Evolutionary conservation across 2,113 vertebrate genomes (phyloP), one percentile per base, ranked within the genome.

Genomic region (Arenaria interpres): DNA sequence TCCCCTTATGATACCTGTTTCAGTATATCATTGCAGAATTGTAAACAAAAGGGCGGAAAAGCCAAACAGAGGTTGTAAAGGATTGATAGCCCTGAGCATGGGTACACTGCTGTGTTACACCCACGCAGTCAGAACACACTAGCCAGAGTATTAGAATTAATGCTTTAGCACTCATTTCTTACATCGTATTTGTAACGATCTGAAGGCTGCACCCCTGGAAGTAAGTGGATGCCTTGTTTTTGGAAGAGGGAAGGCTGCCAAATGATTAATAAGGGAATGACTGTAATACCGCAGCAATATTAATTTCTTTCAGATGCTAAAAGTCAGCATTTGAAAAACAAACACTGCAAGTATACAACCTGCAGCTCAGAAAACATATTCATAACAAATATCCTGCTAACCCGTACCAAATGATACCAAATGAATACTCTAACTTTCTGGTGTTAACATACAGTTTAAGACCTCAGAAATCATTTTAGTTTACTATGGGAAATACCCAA

Each of bases 181-280:
- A 48, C 39, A 18, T 48, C 45, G 73, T 73, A 33, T 16, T 27
- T 67, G 39, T 25, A 56, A 54, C 14, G 12, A 66, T 89, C 69
- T 62, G 53, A 87, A 53, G 48, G 72, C 73, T 86, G 51, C 16
- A 2, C 14, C 77, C 64, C 60, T 87, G 73, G 45, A 85, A 82
- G 43, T 64, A 67, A 94, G 80, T 19, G 25, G 43, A 68, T 87
- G 30, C 56, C 77, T 85, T 88, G 68, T 51, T 89, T 79, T 79
- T 67, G 77, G 51, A 51, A 53, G 69, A 68, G 48, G 66, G 86
- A 92, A 54, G 0, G 1, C 45, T 91, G 91, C 85, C 91, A 96
- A 22, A 14, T 89, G 87, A 96, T 96, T 85, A 93, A 82, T 85
- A 82, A 89, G 62, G 57, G 39, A 32, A 68, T 56, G 74, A 60